phyloP scores from a whole-genome alignment of 2,113 vertebrate genomes.

The Pangasianodon hypophthalmus region DNA sequence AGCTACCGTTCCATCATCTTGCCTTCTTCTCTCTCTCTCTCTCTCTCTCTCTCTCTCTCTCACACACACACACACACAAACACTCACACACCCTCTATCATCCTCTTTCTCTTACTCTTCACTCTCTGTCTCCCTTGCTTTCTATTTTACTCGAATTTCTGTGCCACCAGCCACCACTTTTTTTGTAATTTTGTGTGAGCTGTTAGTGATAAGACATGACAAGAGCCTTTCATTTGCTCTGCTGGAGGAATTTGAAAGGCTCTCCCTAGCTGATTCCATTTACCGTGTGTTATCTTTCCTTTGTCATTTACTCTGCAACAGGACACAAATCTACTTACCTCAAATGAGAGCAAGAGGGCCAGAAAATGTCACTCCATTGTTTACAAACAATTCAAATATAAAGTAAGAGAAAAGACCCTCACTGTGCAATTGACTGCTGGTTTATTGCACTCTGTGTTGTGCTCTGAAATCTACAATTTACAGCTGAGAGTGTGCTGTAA shows the following conservation, averaged over 20 bases:
- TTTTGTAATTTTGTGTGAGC: conserved; percentile 26
- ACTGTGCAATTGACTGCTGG: neutral
- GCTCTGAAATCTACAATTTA: neutral
- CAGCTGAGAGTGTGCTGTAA: neutral
- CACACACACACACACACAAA: neutral
- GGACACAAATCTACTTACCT: neutral
- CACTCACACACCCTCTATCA: neutral
- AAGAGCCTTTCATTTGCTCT: conserved; percentile 31
- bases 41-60: neutral
- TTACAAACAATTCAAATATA: conserved; percentile 2
- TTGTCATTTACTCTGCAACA: neutral
- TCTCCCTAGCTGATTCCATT: neutral
- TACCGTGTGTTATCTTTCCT: neutral
- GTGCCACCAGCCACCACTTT: conserved; percentile 21
- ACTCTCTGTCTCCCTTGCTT: neutral
- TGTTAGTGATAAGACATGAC: conserved; percentile 21
- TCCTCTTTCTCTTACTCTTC: neutral
- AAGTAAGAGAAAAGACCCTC: neutral
- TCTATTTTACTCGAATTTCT: conserved; percentile 15
- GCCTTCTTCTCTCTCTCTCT: neutral
- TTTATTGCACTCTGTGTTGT: neutral
- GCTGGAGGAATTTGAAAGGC: conserved; percentile 2
- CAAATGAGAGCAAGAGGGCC: neutral
- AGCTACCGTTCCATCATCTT: neutral
- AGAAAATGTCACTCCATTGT: neutral